phyloP scores from a whole-genome alignment of 1,140 invertebrate species.

The Temnothorax nylanderi region DNA sequence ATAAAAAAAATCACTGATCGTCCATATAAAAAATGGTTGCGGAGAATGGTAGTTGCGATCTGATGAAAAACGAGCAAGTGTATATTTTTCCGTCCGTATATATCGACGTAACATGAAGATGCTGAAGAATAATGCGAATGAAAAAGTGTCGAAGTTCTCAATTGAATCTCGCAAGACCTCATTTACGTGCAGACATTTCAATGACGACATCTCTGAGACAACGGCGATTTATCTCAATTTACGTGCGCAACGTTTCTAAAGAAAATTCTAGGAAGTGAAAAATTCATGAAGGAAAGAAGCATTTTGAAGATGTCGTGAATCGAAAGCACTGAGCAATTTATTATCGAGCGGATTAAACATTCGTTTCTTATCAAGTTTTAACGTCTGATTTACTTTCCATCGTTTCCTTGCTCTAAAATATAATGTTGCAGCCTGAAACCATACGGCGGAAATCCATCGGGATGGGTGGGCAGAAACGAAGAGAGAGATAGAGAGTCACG shows the following conservation, averaged over 20 bases:
- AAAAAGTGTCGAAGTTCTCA: not conserved
- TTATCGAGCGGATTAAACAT: not conserved
- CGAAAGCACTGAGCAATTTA: not conserved
- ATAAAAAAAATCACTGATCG: constrained; percentile 60
- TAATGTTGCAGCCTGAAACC: not conserved
- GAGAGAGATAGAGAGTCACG: not conserved
- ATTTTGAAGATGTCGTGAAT: not conserved
- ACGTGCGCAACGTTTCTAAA: not conserved
- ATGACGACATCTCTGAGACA: not conserved
- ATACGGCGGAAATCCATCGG: not conserved
- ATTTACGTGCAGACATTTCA: not conserved
- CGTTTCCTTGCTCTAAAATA: not conserved
- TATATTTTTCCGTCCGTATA: not conserved
- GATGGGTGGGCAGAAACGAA: not conserved
- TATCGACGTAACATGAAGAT: not conserved
- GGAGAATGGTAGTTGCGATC: not conserved
- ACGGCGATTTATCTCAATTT: not conserved
- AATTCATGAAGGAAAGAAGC: not conserved
- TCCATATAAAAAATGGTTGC: constrained; percentile 44
- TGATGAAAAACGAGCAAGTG: constrained; percentile 20
- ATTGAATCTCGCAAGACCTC: constrained; percentile 4
- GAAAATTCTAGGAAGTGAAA: not conserved
- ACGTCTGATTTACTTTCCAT: constrained; percentile 3
- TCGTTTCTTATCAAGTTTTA: constrained; percentile 8
- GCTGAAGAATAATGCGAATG: not conserved